Evolutionary conservation across 2,888 invertebrate species (phyloP), one percentile per base, ranked within the genome.

Genomic region (Scaptomyza tumidula): DNA sequence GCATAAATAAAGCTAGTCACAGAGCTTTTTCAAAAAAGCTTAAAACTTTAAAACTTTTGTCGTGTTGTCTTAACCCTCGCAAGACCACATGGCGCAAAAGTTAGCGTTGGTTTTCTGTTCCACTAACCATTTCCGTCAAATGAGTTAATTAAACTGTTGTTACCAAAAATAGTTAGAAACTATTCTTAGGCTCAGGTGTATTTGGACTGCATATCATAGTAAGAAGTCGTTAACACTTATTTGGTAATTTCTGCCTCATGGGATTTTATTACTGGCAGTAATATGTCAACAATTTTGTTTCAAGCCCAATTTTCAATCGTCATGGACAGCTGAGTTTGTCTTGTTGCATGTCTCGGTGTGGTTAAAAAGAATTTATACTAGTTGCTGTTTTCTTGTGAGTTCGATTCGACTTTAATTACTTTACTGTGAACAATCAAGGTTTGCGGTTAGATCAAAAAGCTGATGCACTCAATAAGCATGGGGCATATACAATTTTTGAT

Each of bases 11-110:
- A 27, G 13, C 45, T 64, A 6, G 5, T 0, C 3, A 0, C 0
- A 6, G 9, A 60, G 56, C 66, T 72, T 57, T 70, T 46, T 11
- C 7, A 50, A 19, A 19, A 19, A 19, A 62, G n/a, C 62, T 14
- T 19, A 19, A 0, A 16, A 43, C 11, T 64, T 9, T 19, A 19
- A 45, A 64, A 43, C 43, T 54, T 60, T 9, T 7, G 1, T 1
- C 6, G 1, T 1, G 4, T 31, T 0, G 3, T 6, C 16, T 70
- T 69, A 70, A 61, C 70, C 61, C 69, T 29, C 39, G 33, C 14
- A 9, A 27, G 45, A 35, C 49, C 13, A 2, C 2, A 2, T 6
- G 14, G 11, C 9, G n/a, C 3, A 24, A 53, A 31, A 24, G n/a
- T 31, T 14, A 1, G 1, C 0, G 19, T n/a, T 33, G n/a, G 10